phyloP scores from a whole-genome alignment of 2,797 vertebrate genomes.

The Pseudochaenichthys georgianus region DNA sequence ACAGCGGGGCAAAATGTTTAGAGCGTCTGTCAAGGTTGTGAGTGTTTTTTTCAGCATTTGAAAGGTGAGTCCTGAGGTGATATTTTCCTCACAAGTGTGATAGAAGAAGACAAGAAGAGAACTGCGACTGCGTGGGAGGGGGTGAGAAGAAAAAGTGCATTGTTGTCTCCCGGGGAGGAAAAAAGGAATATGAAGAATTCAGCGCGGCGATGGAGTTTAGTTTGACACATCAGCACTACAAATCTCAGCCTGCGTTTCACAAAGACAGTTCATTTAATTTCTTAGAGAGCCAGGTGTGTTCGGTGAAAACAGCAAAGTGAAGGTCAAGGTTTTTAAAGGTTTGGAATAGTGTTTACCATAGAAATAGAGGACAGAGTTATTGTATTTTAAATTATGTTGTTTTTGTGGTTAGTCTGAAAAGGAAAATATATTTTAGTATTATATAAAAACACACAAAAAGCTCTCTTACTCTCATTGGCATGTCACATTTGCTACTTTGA shows the following conservation, averaged over 20 bases:
- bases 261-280: conserved; percentile 40
- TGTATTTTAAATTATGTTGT: conserved; percentile 15
- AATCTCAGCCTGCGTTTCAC: conserved; percentile 43
- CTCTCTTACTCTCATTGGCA: not conserved
- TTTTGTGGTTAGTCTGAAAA: conserved; percentile 13
- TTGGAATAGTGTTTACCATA: conserved; percentile 37
- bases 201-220: conserved; percentile 36
- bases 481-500: conserved; percentile 1
- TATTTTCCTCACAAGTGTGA: conserved; percentile 61
- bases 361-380: not conserved
- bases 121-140: conserved; percentile 34
- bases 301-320: conserved; percentile 44
- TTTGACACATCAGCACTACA: conserved; percentile 64
- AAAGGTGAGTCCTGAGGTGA: conserved; percentile 79
- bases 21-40: conserved; percentile 64
- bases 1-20: conserved; percentile 65
- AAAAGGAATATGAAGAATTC: conserved; percentile 23
- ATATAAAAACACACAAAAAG: conserved; percentile 6
- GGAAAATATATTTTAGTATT: conserved; percentile 16
- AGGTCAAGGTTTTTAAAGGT: conserved; percentile 50
- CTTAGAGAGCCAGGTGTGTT: conserved; percentile 20
- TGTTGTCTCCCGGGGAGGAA: conserved; percentile 49
- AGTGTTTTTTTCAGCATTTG: conserved; percentile 56
- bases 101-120: conserved; percentile 52
- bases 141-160: conserved; percentile 47